Evolutionary conservation across 2,888 invertebrate genomes (phyloP).

Genomic region (Lasioglossum lativentre): DNA sequence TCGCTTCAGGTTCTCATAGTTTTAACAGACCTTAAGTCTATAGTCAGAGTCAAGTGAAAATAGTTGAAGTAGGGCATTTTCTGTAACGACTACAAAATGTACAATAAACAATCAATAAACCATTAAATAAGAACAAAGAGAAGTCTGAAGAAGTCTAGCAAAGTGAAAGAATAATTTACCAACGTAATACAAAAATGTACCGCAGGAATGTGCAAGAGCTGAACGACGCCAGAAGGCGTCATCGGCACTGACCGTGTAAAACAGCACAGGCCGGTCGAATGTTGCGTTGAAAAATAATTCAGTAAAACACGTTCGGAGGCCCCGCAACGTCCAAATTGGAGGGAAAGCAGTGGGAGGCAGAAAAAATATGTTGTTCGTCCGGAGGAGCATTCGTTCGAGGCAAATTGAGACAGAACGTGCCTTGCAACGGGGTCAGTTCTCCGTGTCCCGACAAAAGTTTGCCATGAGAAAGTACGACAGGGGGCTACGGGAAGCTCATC

Average conservation of each 20-base stretch:
- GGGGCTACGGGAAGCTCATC: slow-evolving; percentile 53
- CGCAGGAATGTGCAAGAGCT: not conserved
- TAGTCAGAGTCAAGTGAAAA: no score
- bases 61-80: no score
- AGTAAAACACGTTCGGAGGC: not conserved
- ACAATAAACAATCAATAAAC: not conserved
- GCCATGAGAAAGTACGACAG: slow-evolving; percentile 56
- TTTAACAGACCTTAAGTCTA: no score
- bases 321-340: not conserved
- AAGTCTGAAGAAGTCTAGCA: not conserved
- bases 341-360: not conserved
- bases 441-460: slow-evolving; percentile 47
- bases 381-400: not conserved
- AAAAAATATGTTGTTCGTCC: slow-evolving; percentile 1
- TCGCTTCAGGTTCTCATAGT: not conserved
- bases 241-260: not conserved
- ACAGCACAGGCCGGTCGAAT: not conserved
- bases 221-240: not conserved
- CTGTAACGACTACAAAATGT: no score
- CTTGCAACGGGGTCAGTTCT: slow-evolving; percentile 19
- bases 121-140: not conserved
- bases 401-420: slow-evolving; percentile 38
- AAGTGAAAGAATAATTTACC: not conserved
- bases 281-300: not conserved
- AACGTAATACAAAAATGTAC: not conserved